phyloP scores from a whole-genome alignment of 2,888 invertebrate species.

The Andrena minutula region DNA sequence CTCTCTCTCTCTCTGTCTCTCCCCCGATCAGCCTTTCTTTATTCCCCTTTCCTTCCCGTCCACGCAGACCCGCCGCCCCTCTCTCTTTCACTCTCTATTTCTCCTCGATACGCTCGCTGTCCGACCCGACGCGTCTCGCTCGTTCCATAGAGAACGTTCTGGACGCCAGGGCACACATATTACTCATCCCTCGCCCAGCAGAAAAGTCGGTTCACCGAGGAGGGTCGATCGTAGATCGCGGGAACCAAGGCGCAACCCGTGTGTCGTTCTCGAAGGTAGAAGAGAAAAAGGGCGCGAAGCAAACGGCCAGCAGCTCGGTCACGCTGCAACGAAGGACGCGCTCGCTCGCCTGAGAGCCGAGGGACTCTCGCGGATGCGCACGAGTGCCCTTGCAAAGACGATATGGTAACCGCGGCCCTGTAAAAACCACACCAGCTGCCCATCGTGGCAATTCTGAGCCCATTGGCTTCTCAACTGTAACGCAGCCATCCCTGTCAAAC shows the following conservation, averaged over 20 bases:
- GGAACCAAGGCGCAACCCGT: conserved; percentile 5
- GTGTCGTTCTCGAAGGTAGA: conserved; percentile 18
- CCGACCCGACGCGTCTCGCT: conserved; percentile 48
- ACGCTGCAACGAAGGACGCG: conserved; percentile 35
- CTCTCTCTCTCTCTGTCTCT: conserved; percentile 41
- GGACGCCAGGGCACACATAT: background rate
- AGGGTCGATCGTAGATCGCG: conserved; percentile 44
- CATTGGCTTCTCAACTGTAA: conserved; percentile 22
- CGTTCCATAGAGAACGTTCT: conserved; percentile 48
- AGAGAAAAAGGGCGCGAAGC: conserved; percentile 36
- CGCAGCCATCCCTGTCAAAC: background rate
- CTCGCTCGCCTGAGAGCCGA: conserved; percentile 22
- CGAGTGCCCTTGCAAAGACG: conserved; percentile 47
- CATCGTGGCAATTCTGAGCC: conserved; percentile 28
- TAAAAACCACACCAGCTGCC: conserved; percentile 29
- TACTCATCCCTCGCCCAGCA: conserved; percentile 24
- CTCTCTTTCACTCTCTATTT: conserved; percentile 21
- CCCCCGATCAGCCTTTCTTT: conserved; percentile 31
- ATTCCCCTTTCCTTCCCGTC: conserved; percentile 48
- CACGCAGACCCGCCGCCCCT: conserved; percentile 41
- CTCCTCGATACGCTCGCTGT: conserved; percentile 55
- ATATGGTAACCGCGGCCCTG: conserved; percentile 52
- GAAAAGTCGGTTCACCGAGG: conserved; percentile 56
- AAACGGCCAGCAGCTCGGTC: conserved; percentile 31
- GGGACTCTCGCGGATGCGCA: conserved; percentile 49